Evolutionary conservation across 2,888 invertebrate genomes (phyloP), one percentile per base, ranked within the genome.

Genomic region (Nymphalis urticae): DNA sequence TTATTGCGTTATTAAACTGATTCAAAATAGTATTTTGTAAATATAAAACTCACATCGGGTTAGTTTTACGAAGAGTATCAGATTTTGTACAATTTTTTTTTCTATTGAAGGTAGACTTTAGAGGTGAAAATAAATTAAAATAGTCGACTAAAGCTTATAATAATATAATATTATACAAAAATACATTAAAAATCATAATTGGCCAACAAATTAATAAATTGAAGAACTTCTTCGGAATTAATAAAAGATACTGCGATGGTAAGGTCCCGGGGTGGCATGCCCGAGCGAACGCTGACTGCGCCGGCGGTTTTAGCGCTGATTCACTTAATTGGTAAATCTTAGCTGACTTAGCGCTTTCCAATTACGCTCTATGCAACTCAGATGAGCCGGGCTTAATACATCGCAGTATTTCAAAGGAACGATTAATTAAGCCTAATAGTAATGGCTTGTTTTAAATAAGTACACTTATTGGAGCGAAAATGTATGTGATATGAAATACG

Each of bases 311-410:
- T 88, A 87, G 85, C 83, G 75, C 84, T 84, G 89, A 87, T 86
- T 87, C 85, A 75, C 85, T 85, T 92, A 92, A 92, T 91, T 91
- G 90, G 86, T 86, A 87, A 89, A 86, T 91, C 90, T 92, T 91
- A 89, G 90, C 90, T 89, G 90, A 89, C 86, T 80, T 77, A 66
- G 90, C 91, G 85, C 85, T 89, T 90, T 87, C 87, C 87, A 90
- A 90, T 91, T 89, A 87, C 76, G 84, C 80, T 69, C 81, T 84
- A 85, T 85, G 86, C 86, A 85, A 78, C 77, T 77, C 75, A 79
- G 80, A 81, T 79, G 80, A 84, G 81, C 82, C 78, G 79, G 77
- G 84, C 83, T 87, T 82, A 84, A 84, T 86, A 82, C 74, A 70
- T 68, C 64, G 73, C 71, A 71, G 66, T 70, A 68, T 73, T 69